Evolutionary conservation across 1,140 invertebrate genomes (phyloP).

Genomic region (Calephelis nemesis): DNA sequence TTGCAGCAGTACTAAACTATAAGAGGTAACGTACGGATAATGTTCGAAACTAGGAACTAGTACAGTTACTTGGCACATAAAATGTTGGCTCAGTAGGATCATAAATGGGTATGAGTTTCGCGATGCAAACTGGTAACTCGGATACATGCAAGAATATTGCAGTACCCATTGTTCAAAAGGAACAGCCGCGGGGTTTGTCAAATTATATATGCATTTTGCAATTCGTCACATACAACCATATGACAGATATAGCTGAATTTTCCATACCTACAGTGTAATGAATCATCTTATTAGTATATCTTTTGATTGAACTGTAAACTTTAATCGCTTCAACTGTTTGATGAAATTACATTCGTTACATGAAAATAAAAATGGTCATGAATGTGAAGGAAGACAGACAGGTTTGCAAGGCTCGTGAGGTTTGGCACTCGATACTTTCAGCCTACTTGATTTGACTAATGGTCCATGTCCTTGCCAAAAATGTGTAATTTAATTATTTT

Average conservation of each 20-base stretch:
- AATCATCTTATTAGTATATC: too few species aligned
- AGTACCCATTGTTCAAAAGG: slow-evolving; percentile 18
- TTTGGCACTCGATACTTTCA: too few species aligned
- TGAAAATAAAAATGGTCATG: too few species aligned
- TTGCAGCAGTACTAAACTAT: slow-evolving; percentile 14
- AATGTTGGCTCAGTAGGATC: slow-evolving; percentile 17
- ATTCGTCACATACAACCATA: slow-evolving; percentile 1
- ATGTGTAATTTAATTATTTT: too few species aligned
- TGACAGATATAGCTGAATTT: not conserved
- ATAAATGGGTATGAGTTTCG: slow-evolving; percentile 16
- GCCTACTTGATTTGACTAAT: too few species aligned
- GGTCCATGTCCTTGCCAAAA: too few species aligned
- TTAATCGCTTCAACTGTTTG: too few species aligned
- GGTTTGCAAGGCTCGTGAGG: too few species aligned
- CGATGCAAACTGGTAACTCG: slow-evolving; percentile 14
- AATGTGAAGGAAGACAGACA: too few species aligned
- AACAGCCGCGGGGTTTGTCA: slow-evolving; percentile 2
- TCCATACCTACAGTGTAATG: not conserved
- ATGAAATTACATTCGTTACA: too few species aligned
- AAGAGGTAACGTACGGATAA: slow-evolving; percentile 25
- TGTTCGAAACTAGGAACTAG: slow-evolving; percentile 9
- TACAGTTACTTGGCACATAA: slow-evolving; percentile 15
- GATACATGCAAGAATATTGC: slow-evolving; percentile 16
- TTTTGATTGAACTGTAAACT: too few species aligned
- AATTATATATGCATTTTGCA: slow-evolving; percentile 14